Evolutionary conservation across 2,888 invertebrate genomes (phyloP).

Genomic region (Plagodis pulveraria): DNA sequence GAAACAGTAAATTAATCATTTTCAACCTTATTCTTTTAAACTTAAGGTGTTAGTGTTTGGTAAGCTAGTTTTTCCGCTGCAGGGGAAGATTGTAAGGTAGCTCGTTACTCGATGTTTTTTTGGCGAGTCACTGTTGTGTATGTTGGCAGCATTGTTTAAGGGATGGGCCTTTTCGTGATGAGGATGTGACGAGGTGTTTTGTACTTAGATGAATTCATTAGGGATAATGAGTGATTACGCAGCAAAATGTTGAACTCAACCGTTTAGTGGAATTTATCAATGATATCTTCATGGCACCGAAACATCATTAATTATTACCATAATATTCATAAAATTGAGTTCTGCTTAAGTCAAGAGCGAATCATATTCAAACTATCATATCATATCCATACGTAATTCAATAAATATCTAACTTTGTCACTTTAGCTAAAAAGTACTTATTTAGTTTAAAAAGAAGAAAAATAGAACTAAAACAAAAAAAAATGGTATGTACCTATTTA

Average conservation of each 20-base stretch:
- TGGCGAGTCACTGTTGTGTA: conserved; percentile 51
- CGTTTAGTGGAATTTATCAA: conserved; percentile 1
- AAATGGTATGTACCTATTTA: too few species aligned
- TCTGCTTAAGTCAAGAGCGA: too few species aligned
- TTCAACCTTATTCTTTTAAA: conserved; percentile 22
- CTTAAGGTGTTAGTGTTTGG: conserved; percentile 23
- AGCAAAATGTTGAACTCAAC: conserved; percentile 12
- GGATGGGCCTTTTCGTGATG: conserved; percentile 37
- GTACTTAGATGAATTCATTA: conserved; percentile 22
- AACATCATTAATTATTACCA: too few species aligned
- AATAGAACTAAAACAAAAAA: too few species aligned
- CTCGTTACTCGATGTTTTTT: conserved; percentile 51
- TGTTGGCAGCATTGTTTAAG: conserved; percentile 40
- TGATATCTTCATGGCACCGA: neutral
- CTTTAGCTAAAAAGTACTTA: too few species aligned
- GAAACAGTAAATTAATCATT: conserved; percentile 18
- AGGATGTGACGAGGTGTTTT: conserved; percentile 40
- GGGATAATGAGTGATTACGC: conserved; percentile 27
- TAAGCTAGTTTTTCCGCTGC: conserved; percentile 9
- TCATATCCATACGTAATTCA: too few species aligned
- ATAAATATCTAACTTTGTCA: too few species aligned
- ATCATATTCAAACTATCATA: too few species aligned
- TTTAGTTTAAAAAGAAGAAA: too few species aligned
- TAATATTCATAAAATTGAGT: too few species aligned
- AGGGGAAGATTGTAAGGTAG: conserved; percentile 21